These are phyloP conservation scores for Chaetura pelagica DNA, from an alignment of 2,113 vertebrate species.

Conservation along the genomic window DNA sequence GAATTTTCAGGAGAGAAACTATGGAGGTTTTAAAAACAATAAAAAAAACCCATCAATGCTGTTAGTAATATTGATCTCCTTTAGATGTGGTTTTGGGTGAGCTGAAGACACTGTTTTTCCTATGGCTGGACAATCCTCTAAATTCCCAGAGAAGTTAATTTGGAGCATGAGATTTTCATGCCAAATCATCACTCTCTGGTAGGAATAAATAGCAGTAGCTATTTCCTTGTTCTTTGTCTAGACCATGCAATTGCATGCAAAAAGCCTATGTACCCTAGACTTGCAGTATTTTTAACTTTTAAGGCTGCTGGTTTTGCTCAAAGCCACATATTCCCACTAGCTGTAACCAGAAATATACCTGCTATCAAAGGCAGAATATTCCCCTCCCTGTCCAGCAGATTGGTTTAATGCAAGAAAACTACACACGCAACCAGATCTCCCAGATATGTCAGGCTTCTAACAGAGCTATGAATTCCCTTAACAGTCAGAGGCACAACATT, in stretches of 20 bases:
- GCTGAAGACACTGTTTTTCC: neutral
- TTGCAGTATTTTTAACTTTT: neutral
- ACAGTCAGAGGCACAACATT: constrained; percentile 36
- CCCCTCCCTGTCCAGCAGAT: constrained; percentile 16
- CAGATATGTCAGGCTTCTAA: constrained; percentile 46
- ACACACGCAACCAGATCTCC: constrained; percentile 44
- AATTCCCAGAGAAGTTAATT: neutral
- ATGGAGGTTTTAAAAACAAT: neutral
- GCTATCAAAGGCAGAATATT: neutral
- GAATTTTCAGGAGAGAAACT: neutral
- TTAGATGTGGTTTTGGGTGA: neutral
- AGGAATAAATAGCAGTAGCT: neutral
- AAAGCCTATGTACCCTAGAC: neutral
- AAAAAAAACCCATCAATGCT: neutral
- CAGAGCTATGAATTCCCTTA: constrained; percentile 41
- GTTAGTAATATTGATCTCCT: neutral
- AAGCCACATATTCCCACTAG: constrained; percentile 17
- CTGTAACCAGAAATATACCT: neutral
- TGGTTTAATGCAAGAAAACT: constrained; percentile 49
- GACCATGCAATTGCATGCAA: neutral
- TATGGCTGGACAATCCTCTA: neutral
- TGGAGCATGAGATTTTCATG: neutral
- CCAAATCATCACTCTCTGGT: neutral
- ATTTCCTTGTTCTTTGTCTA: neutral
- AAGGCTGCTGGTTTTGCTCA: neutral